Evolutionary conservation across 2,888 invertebrate species (phyloP).

Genomic region (Agelastica alni): DNA sequence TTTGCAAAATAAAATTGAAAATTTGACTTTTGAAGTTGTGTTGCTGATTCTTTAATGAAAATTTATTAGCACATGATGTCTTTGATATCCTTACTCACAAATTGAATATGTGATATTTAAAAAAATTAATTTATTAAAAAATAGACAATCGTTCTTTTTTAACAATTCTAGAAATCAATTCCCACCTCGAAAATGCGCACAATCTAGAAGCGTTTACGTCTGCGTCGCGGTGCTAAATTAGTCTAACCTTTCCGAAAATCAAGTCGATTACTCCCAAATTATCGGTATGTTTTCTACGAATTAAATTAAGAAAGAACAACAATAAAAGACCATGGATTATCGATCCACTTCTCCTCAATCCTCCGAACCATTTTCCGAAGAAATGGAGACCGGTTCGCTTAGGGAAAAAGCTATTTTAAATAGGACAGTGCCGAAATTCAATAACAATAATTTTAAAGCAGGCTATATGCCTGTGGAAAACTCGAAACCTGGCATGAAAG

Average conservation of each 20-base stretch:
- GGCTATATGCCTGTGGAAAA: conserved; percentile 52
- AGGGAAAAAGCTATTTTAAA: conserved; percentile 49
- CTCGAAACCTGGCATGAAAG: conserved; percentile 53
- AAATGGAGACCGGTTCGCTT: conserved; percentile 48
- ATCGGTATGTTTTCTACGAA: not conserved
- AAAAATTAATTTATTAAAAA: too few relatives aligned
- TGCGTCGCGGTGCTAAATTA: conserved; percentile 33
- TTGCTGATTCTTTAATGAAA: too few relatives aligned
- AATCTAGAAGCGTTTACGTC: conserved; percentile 4
- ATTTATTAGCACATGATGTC: too few relatives aligned
- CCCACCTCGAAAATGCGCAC: conserved; percentile 9
- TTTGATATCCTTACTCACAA: too few relatives aligned
- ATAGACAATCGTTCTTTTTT: too few relatives aligned
- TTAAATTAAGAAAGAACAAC: conserved; percentile 3
- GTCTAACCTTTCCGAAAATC: conserved; percentile 6
- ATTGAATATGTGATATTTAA: too few relatives aligned
- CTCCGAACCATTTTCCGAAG: conserved; percentile 51
- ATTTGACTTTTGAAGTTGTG: too few relatives aligned
- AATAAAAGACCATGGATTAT: conserved; percentile 35
- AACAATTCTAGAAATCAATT: too few relatives aligned
- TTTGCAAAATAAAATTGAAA: too few relatives aligned
- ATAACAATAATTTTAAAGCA: conserved; percentile 49
- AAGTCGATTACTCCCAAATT: not conserved
- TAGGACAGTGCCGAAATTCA: conserved; percentile 43
- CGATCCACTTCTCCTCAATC: conserved; percentile 49